Percentiles rank a stretch among this genome's conserved stretches.
phyloP scores from a whole-genome alignment of 1,140 invertebrate genomes.

The Drosophila simulans region DNA sequence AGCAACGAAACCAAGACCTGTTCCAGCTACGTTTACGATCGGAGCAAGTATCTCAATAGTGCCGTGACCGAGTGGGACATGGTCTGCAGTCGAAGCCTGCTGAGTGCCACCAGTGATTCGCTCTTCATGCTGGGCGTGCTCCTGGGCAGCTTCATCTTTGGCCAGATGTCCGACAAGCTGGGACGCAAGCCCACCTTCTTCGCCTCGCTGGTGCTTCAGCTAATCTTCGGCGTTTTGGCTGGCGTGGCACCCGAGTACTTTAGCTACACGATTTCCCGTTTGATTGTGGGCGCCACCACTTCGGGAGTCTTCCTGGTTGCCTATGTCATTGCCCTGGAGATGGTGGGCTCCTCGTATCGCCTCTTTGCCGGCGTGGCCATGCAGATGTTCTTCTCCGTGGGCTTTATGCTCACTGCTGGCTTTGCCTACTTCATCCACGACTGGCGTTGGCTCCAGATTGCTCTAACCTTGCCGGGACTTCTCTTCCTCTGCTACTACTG shows the following conservation, averaged over 20 bases:
- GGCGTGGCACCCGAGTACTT: constrained; percentile 89
- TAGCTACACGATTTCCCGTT: constrained; percentile 88
- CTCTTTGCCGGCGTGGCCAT: constrained; percentile 90
- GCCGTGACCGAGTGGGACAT: constrained; percentile 90
- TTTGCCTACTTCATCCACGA: constrained; percentile 91
- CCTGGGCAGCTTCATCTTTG: constrained; percentile 91
- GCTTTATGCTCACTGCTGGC: constrained; percentile 90
- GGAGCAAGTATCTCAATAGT: constrained; percentile 87
- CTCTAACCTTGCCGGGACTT: constrained; percentile 89
- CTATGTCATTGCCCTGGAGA: constrained; percentile 93
- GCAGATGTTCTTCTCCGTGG: constrained; percentile 92
- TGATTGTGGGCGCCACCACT: constrained; percentile 90
- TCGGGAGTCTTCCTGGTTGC: constrained; percentile 92
- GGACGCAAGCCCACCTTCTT: constrained; percentile 91
- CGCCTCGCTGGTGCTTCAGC: constrained; percentile 89
- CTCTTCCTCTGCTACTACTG: constrained; percentile 92
- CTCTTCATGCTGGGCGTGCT: constrained; percentile 94
- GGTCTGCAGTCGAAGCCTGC: constrained; percentile 89
- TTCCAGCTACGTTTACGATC: constrained; percentile 87
- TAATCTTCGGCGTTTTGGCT: constrained; percentile 88
- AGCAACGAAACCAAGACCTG: constrained; percentile 83
- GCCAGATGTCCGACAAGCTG: constrained; percentile 91
- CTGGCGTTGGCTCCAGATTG: constrained; percentile 91
- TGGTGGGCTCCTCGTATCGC: constrained; percentile 91
- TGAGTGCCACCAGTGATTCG: constrained; percentile 90